A percentile compares a stretch with the other conserved stretches of the same genome.
These are phyloP conservation scores for Narcine bancroftii DNA, from an alignment of 2,113 vertebrate species.

Conservation along the genomic window DNA sequence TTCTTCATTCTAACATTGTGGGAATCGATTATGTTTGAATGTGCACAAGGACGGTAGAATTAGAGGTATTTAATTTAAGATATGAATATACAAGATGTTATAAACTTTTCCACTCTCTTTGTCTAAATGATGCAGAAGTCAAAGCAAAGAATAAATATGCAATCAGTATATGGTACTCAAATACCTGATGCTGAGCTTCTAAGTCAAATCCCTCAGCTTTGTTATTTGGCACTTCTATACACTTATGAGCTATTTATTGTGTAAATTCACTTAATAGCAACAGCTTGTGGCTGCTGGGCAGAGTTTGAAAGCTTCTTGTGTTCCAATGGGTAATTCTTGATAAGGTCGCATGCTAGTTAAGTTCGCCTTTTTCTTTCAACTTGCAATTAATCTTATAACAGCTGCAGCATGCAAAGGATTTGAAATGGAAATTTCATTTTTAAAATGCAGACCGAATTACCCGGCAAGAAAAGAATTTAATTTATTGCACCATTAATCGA, in stretches of 20 bases:
- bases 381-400: slow-evolving; percentile 7
- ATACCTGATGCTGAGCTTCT: neutral
- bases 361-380: neutral
- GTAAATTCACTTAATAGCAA: neutral
- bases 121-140: neutral
- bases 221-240: neutral
- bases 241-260: neutral
- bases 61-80: neutral
- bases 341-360: slow-evolving; percentile 7
- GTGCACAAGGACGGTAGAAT: neutral
- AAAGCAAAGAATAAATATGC: neutral
- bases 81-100: neutral
- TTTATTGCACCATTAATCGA: slow-evolving; percentile 1
- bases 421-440: slow-evolving; percentile 12
- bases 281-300: neutral
- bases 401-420: neutral
- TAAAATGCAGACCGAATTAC: neutral
- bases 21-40: neutral
- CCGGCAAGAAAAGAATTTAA: neutral
- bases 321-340: slow-evolving; percentile 7
- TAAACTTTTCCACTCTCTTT: neutral
- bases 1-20: neutral
- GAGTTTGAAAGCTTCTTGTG: neutral
- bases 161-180: neutral
- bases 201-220: neutral